A percentile compares a stretch with the other conserved stretches of the same genome.
Conservation (phyloP, 2,797 vertebrate genomes). For the Huso huso region DNA sequence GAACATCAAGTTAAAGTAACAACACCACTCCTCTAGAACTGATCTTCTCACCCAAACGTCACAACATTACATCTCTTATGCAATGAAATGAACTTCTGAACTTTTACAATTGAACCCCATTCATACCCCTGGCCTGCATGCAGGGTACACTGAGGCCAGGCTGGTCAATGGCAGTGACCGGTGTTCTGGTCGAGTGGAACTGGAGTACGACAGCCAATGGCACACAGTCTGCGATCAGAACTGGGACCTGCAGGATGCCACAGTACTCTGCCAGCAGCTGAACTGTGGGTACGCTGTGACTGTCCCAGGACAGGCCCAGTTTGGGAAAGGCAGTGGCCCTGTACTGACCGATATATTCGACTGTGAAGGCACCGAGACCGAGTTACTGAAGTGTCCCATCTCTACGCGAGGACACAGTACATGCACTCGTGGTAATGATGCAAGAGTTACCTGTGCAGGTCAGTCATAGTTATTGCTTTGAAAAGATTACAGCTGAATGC, state of each 20-base stretch:
- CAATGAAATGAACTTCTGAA: too few relatives aligned
- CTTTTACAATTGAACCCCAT: too few relatives aligned
- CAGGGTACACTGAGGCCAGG: too few relatives aligned
- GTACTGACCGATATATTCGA: not conserved
- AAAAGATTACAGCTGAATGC: not conserved
- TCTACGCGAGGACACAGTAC: too few relatives aligned
- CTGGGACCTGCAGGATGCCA: not conserved
- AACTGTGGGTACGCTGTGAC: too few relatives aligned
- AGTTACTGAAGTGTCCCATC: not conserved
- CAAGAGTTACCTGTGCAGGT: slow-evolving; percentile 6
- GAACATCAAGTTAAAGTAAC: too few relatives aligned
- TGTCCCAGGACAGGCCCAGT: not conserved
- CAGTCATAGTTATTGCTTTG: not conserved
- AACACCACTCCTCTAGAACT: too few relatives aligned
- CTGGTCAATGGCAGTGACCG: not conserved
- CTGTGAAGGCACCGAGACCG: not conserved
- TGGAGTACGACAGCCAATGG: not conserved
- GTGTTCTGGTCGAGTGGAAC: slow-evolving; percentile 3
- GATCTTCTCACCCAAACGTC: too few relatives aligned
- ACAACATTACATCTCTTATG: too few relatives aligned
- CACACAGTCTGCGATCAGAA: not conserved
- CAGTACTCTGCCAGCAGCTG: too few relatives aligned
- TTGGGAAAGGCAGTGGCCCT: slow-evolving; percentile 5
- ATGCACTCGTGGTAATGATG: not conserved
- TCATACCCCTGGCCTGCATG: too few relatives aligned